Evolutionary conservation across 2,797 vertebrate species (phyloP), one percentile per base, ranked within the genome.

Genomic region (Glyptemys insculpta): DNA sequence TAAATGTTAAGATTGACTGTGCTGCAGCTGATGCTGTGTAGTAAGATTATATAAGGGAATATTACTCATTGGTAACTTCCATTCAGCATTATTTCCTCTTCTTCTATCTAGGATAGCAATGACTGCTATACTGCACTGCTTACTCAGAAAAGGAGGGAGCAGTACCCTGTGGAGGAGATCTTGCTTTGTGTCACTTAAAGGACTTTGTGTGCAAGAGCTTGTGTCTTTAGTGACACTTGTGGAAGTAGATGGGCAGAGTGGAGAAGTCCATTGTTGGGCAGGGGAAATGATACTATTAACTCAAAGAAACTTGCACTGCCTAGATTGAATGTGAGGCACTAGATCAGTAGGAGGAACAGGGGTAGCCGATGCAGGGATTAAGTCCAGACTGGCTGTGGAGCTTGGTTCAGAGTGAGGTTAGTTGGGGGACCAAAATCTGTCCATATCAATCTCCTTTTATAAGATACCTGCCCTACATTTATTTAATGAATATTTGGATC

Each of bases 121-220:
- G 50, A 50, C 14, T 2, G 15, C 50, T 50, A 50, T 15, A 50
- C 50, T 50, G 15, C 15, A 50, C 50, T 50, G 50, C 14, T 16
- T 50, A 50, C 50, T 50, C 82, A 54, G 5, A 88, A 41, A 68
- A 89, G 0, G 0, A 2, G 1, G 3, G 1, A 49, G 4, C 21
- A 37, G 25, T 54, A 78, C 82, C 6, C 4, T 37, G 1, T 41
- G 2, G 21, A 1, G 21, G 34, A 81, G 11, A 81, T 59, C 54
- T 18, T 57, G 57, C 47, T 8, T 68, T 79, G 11, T 88, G 90
- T 93, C 88, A 3, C 83, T 12, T 59, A 5, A 74, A 10, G 23
- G 83, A 18, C 86, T 87, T 88, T 94, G 14, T 6, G 14, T 50
- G 50, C 50, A 50, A 50, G 15, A 15, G 15, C 50, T 50, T 50